A percentile compares a stretch with the other conserved stretches of the same genome.
Conservation (phyloP, 2,888 invertebrate genomes). For the Aphrophora alni region DNA sequence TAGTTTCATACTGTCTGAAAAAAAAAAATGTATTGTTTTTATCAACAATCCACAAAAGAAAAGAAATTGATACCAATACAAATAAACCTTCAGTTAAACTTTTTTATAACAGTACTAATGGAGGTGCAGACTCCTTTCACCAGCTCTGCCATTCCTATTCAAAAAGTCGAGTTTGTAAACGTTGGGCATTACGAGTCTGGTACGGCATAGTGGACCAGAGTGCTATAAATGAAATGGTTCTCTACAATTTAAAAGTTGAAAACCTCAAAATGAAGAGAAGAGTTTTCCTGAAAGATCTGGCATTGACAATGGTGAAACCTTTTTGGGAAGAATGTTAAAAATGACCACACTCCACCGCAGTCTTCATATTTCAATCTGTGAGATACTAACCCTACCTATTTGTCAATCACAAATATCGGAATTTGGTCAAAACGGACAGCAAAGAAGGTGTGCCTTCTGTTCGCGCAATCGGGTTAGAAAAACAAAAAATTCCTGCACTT, state of each 20-base stretch:
- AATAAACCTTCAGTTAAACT: constrained; percentile 49
- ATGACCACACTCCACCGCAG: constrained; percentile 20
- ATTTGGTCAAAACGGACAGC: not conserved
- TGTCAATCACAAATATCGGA: not conserved
- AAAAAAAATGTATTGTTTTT: constrained; percentile 49
- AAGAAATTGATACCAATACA: constrained; percentile 46
- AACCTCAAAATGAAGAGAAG: constrained; percentile 28
- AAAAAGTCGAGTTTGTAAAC: constrained; percentile 45
- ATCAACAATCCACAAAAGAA: constrained; percentile 50
- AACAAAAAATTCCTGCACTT: constrained; percentile 15
- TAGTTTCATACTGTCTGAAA: constrained; percentile 50
- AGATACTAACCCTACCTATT: constrained; percentile 3
- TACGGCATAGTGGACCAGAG: constrained; percentile 34
- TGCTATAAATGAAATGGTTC: constrained; percentile 26
- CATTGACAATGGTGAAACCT: constrained; percentile 21
- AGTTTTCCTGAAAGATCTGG: constrained; percentile 28
- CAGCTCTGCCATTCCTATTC: constrained; percentile 49
- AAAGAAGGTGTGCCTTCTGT: constrained; percentile 26
- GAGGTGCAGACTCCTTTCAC: constrained; percentile 50
- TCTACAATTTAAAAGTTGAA: constrained; percentile 29
- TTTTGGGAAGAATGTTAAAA: constrained; percentile 9
- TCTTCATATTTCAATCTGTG: constrained; percentile 12
- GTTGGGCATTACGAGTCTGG: constrained; percentile 50
- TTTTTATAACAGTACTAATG: constrained; percentile 51
- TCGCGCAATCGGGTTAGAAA: constrained; percentile 15